Conservation (phyloP, 2,113 vertebrate species). For the Calonectris borealis region DNA sequence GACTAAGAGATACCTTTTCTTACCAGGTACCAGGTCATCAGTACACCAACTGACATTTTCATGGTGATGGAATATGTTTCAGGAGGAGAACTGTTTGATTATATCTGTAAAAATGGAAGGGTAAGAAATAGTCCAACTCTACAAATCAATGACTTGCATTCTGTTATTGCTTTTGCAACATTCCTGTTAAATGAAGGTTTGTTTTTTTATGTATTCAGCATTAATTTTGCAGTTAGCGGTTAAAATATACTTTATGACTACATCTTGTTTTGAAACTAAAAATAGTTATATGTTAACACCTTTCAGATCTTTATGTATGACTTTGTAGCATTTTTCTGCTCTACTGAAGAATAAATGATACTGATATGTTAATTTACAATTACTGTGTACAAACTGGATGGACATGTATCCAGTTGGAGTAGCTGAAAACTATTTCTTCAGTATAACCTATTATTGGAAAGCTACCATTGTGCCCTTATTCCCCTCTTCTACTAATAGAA, state of each 20-base stretch:
- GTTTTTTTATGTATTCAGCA: neutral
- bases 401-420: neutral
- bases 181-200: neutral
- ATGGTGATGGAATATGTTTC: constrained; percentile 98
- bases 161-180: neutral
- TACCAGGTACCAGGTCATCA: constrained; percentile 94
- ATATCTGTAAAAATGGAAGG: constrained; percentile 98
- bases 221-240: neutral
- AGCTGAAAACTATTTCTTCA: neutral
- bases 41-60: constrained; percentile 97
- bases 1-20: constrained; percentile 52
- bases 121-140: constrained; percentile 71
- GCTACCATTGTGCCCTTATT: neutral
- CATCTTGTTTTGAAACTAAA: neutral
- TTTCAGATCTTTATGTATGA: neutral
- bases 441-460: neutral
- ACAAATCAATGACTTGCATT: neutral
- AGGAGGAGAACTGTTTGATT: constrained; percentile 94
- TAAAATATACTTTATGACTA: neutral
- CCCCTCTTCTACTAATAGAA: neutral
- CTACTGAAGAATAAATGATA: neutral
- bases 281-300: neutral
- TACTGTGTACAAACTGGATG: neutral
- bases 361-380: neutral
- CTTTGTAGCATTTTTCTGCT: neutral